Evolutionary conservation across 2,113 vertebrate species (phyloP).

Genomic region (Origma solitaria): DNA sequence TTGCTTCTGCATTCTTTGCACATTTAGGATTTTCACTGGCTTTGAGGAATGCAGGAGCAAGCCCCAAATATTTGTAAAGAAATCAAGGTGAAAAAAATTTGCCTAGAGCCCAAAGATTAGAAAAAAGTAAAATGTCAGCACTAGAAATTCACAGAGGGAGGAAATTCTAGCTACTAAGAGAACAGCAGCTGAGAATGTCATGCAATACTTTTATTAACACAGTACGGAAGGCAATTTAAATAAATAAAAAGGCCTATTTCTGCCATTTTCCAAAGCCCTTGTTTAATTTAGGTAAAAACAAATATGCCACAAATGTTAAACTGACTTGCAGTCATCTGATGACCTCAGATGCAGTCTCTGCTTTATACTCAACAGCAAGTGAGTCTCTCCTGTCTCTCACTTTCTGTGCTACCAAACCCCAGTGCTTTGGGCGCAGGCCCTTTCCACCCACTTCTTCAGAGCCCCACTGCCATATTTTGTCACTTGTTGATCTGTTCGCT

Average conservation of each 20-base stretch:
- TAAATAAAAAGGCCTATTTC: conserved; percentile 4
- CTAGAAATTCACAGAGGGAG: not conserved
- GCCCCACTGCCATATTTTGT: fast-evolving
- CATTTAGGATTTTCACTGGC: not conserved
- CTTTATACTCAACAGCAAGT: not conserved
- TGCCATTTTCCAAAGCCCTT: not conserved
- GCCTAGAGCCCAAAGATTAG: conserved; percentile 4
- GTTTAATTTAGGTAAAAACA: conserved; percentile 13
- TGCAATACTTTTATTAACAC: conserved; percentile 35
- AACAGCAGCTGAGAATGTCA: conserved; percentile 16
- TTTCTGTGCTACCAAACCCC: not conserved
- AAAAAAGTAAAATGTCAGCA: conserved; percentile 36
- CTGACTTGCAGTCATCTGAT: not conserved
- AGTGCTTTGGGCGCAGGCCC: not conserved
- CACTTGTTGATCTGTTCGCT: fast-evolving
- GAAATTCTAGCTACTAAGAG: not conserved
- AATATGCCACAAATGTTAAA: conserved; percentile 1
- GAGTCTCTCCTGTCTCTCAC: not conserved
- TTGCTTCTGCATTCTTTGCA: conserved; percentile 9
- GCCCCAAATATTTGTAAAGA: conserved; percentile 20
- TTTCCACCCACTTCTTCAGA: not conserved
- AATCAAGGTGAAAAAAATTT: conserved; percentile 22
- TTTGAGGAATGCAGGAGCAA: conserved; percentile 25
- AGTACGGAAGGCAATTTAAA: not conserved
- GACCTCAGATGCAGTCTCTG: not conserved